Evolutionary conservation across 1,140 invertebrate genomes (phyloP), one percentile per base, ranked within the genome.

Genomic region (Halictus rubicundus): DNA sequence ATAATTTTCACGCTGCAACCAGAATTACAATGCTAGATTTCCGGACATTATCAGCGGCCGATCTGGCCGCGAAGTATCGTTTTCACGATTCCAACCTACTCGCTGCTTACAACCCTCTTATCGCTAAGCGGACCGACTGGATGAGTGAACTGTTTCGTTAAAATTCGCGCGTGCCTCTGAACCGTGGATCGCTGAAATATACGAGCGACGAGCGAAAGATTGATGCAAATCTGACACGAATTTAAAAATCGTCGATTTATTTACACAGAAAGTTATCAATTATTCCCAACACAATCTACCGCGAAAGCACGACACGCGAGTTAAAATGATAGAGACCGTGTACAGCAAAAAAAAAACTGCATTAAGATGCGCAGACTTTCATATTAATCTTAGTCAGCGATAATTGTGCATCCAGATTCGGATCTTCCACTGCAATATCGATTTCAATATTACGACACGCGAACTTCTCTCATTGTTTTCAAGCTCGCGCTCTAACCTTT

Each of bases 211-310:
- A 21, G 54, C 32, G 39, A 60, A 4, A 19, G 5, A 21, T 49
- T 52, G 39, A 49, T 74, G 42, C 8, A 10, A 2, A 60, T 37
- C 39, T 39, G 66, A 63, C 42, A 69, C 3, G 32, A 70, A 77
- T 70, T 42, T 70, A 16, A 14, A 61, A 77, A 61, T 77, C 21
- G 37, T 6, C 2, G n/a, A 27, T 16, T 69, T 37, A 49, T 16
- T 23, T 60, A 49, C 19, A 10, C 1, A 9, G 19, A 8, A 27
- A 37, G 46, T 68, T 52, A 37, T 37, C 25, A 5, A 37, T 32
- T 2, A 10, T 12, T 14, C 54, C 21, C 2, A 16, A 10, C 10
- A 21, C 32, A n/a, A 49, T 73, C 60, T 23, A 25, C 14, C 8
- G n/a, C 7, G 19, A 32, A n/a, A 39, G 19, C 16, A 5, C 4